Evolutionary conservation across 1,140 invertebrate species (phyloP).

Genomic region (Euura lappo): DNA sequence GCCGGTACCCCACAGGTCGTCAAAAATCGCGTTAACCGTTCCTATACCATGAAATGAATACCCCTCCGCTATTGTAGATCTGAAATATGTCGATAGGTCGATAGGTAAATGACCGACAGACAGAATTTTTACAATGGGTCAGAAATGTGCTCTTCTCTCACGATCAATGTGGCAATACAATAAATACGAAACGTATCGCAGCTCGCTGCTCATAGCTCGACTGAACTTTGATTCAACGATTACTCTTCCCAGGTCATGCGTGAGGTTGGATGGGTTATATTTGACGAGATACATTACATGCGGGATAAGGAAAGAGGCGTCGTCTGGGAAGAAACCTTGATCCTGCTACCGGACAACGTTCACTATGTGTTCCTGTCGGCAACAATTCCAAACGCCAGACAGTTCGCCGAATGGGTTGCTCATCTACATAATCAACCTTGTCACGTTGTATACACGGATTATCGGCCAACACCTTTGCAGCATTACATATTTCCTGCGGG

Average conservation of each 20-base stretch:
- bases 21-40: no score
- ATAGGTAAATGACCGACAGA: no score
- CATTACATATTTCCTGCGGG: slow-evolving; percentile 98
- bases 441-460: slow-evolving; percentile 99
- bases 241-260: slow-evolving; percentile 74
- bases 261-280: slow-evolving; percentile 99
- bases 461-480: slow-evolving; percentile 94
- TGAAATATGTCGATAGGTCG: no score
- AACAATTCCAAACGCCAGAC: slow-evolving; percentile 98
- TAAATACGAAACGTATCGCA: no score
- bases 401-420: slow-evolving; percentile 99
- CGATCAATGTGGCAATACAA: no score
- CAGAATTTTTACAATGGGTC: no score
- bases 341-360: slow-evolving; percentile 96
- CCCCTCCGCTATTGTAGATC: no score
- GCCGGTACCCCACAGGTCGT: slow-evolving; percentile 18
- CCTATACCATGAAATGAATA: no score
- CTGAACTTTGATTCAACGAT: neutral
- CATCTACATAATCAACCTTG: slow-evolving; percentile 97
- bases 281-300: slow-evolving; percentile 99
- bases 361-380: slow-evolving; percentile 99
- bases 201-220: no score
- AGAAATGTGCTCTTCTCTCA: no score
- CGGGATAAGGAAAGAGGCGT: slow-evolving; percentile 98
- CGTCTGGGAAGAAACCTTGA: slow-evolving; percentile 99